These are phyloP conservation scores for Cariama cristata DNA, from an alignment of 2,113 vertebrate genomes.

Conservation along the genomic window DNA sequence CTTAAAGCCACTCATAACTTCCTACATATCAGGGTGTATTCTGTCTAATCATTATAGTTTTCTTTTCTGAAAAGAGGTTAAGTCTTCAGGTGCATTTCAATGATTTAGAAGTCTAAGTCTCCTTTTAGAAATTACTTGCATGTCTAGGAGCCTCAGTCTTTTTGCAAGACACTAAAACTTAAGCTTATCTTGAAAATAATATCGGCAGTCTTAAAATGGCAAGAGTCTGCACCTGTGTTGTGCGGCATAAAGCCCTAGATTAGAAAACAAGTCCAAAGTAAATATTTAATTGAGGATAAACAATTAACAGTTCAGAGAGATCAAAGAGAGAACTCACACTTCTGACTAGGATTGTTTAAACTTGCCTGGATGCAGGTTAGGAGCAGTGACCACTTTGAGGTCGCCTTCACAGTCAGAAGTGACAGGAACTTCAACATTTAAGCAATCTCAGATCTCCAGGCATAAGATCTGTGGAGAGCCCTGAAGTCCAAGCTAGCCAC, in stretches of 20 bases:
- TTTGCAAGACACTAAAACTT: neutral
- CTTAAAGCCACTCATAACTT: neutral
- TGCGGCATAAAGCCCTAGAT: neutral
- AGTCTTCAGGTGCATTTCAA: neutral
- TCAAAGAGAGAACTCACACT: constrained; percentile 11
- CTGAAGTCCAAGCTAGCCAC: neutral
- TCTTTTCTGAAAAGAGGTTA: neutral
- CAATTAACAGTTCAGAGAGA: constrained; percentile 11
- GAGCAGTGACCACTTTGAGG: neutral
- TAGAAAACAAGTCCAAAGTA: constrained; percentile 40
- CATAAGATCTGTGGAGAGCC: neutral
- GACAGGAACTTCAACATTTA: neutral
- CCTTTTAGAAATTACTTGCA: neutral
- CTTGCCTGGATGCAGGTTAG: neutral
- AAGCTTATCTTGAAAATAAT: neutral
- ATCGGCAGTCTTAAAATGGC: neutral
- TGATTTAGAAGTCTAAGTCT: neutral
- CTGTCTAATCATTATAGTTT: neutral
- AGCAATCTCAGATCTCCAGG: neutral
- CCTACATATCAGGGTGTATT: neutral
- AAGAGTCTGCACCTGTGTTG: neutral
- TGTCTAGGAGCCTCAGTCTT: neutral
- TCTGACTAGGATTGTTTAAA: constrained; percentile 7
- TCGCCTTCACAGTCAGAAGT: neutral
- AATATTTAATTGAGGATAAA: constrained; percentile 50